Evolutionary conservation across 30 jellyfish, hydroid and myxozoan species (phyloP).

Genomic region (Clytia hemisphaerica): DNA sequence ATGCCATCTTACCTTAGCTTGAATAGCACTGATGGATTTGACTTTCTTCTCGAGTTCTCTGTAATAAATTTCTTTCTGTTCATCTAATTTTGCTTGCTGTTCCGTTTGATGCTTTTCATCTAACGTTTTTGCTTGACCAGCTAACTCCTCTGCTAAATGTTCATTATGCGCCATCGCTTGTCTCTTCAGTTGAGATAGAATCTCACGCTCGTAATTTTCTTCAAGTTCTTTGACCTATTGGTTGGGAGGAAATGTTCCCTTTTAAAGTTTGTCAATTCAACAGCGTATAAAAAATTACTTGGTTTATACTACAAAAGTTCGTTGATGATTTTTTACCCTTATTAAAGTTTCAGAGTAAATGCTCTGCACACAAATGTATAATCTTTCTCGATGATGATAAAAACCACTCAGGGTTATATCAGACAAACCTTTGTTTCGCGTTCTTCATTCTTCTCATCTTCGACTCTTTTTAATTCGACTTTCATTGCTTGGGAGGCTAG

Average conservation of each 20-base stretch:
- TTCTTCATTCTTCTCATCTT: slow-evolving; percentile 1
- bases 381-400: neutral
- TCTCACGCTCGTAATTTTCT: slow-evolving; percentile 55
- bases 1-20: slow-evolving; percentile 21
- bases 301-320: too few species aligned
- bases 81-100: slow-evolving; percentile 20
- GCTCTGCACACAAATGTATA: too few species aligned
- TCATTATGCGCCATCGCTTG: slow-evolving; percentile 94
- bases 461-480: slow-evolving; percentile 2
- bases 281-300: too few species aligned
- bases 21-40: slow-evolving; percentile 57
- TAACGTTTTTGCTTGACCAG: slow-evolving; percentile 35
- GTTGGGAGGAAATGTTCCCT: too few species aligned
- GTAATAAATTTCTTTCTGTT: slow-evolving; percentile 40
- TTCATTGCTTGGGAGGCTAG: neutral
- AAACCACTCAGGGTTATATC: neutral
- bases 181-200: slow-evolving; percentile 69
- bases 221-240: slow-evolving; percentile 59
- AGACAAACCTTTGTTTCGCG: slow-evolving; percentile 2
- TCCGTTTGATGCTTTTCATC: slow-evolving; percentile 34
- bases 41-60: slow-evolving; percentile 40
- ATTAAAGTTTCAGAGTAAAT: too few species aligned
- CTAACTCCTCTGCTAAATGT: slow-evolving; percentile 64
- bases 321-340: too few species aligned
- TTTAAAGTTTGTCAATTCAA: too few species aligned